Conservation (phyloP, 1,140 invertebrate genomes). For the Protaetia brevitarsis region DNA sequence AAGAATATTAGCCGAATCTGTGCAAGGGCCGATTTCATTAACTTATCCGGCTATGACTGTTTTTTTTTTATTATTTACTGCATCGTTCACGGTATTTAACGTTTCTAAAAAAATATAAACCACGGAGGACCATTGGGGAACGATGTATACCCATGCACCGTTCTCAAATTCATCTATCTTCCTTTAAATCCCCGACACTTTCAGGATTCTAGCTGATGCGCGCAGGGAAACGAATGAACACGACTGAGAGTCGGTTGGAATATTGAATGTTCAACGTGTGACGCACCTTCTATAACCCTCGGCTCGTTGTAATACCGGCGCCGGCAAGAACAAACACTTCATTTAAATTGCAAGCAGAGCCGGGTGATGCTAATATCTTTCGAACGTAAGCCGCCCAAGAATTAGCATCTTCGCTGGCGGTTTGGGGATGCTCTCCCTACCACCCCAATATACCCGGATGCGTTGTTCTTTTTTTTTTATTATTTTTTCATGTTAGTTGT, state of each 20-base stretch:
- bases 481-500: too few relatives aligned
- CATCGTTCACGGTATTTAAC: too few relatives aligned
- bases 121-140: too few relatives aligned
- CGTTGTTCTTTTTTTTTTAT: too few relatives aligned
- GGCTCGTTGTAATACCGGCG: not conserved
- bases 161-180: conserved; percentile 11
- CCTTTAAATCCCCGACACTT: not conserved
- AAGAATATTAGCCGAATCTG: too few relatives aligned
- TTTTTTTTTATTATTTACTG: too few relatives aligned
- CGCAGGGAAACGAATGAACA: not conserved
- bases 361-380: not conserved
- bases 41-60: too few relatives aligned
- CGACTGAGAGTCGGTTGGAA: not conserved
- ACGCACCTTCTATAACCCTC: not conserved
- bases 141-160: not conserved
- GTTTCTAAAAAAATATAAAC: too few relatives aligned
- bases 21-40: too few relatives aligned
- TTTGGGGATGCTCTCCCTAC: not conserved
- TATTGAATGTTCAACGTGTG: not conserved
- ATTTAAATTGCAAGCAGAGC: conserved; percentile 8
- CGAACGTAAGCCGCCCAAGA: not conserved
- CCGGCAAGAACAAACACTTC: not conserved
- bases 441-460: too few relatives aligned
- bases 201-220: not conserved
- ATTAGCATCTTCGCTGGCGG: not conserved